Percentiles rank a stretch among this genome's conserved stretches.
Evolutionary conservation across 2,113 vertebrate genomes (phyloP).

Genomic region (Uria lomvia): DNA sequence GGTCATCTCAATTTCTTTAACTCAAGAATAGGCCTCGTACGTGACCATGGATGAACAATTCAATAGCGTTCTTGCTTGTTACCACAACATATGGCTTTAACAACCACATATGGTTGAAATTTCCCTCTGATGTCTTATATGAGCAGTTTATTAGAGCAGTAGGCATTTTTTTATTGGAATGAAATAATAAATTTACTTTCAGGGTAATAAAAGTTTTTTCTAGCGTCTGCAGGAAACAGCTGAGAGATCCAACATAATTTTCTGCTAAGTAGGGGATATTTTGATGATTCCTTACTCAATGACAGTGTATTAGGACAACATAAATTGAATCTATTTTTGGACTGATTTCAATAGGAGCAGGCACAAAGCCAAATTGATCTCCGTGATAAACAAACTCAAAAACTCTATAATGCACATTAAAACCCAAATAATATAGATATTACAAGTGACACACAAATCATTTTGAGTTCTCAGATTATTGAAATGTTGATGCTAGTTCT

Average conservation of each 20-base stretch:
- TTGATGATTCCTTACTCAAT: background rate
- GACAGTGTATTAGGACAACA: background rate
- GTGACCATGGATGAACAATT: fast-evolving
- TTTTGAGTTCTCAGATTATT: background rate
- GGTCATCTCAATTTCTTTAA: background rate
- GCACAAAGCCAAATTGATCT: background rate
- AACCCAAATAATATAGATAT: background rate
- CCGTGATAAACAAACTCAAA: fast-evolving
- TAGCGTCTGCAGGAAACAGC: background rate
- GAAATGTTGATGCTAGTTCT: background rate
- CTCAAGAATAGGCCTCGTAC: fast-evolving
- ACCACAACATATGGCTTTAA: fast-evolving
- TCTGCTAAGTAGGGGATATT: background rate
- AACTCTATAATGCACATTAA: background rate
- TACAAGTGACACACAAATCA: background rate
- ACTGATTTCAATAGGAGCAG: background rate
- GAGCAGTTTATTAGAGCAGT: background rate
- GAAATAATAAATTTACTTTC: background rate
- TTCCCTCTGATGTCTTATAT: background rate
- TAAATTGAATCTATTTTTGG: background rate
- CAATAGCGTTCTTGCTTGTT: background rate
- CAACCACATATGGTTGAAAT: background rate
- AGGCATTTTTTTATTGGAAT: background rate
- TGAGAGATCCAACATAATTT: background rate
- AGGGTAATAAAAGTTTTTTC: background rate